phyloP scores from a whole-genome alignment of 2,888 invertebrate genomes.

The Azorinus chamasolen region DNA sequence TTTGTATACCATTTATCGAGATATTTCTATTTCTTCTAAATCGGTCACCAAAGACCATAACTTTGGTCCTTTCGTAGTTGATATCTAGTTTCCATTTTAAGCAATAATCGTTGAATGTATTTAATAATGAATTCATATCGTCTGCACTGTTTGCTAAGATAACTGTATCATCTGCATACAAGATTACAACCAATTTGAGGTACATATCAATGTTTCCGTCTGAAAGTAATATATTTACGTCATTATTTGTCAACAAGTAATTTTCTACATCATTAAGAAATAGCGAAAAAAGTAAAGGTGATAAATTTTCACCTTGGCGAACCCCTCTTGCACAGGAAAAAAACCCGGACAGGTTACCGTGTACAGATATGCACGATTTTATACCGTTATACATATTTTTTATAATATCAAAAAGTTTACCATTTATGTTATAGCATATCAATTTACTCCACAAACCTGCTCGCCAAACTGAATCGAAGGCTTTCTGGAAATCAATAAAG shows the following conservation, averaged over 20 bases:
- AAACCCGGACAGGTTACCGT: slow-evolving; percentile 5
- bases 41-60: slow-evolving; percentile 26
- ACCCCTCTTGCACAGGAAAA: slow-evolving; percentile 20
- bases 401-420: slow-evolving; percentile 35
- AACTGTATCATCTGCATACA: slow-evolving; percentile 54
- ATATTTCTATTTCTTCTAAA: slow-evolving; percentile 6
- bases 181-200: slow-evolving; percentile 32
- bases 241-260: not conserved
- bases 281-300: slow-evolving; percentile 28
- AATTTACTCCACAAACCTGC: slow-evolving; percentile 32
- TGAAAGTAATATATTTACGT: slow-evolving; percentile 3
- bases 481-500: slow-evolving; percentile 26
- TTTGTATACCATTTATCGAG: not conserved
- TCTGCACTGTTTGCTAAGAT: slow-evolving; percentile 23
- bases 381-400: slow-evolving; percentile 37
- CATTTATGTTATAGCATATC: slow-evolving; percentile 16
- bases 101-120: slow-evolving; percentile 42
- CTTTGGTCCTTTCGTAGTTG: slow-evolving; percentile 38
- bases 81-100: slow-evolving; percentile 35
- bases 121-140: slow-evolving; percentile 30
- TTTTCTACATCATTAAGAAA: slow-evolving; percentile 29
- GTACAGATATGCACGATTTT: slow-evolving; percentile 21
- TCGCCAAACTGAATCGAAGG: slow-evolving; percentile 37
- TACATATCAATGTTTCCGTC: not conserved
- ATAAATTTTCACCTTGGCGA: slow-evolving; percentile 33